A percentile compares a stretch with the other conserved stretches of the same genome.
Evolutionary conservation across 2,888 invertebrate species (phyloP).

Genomic region (Octonoba sinensis): DNA sequence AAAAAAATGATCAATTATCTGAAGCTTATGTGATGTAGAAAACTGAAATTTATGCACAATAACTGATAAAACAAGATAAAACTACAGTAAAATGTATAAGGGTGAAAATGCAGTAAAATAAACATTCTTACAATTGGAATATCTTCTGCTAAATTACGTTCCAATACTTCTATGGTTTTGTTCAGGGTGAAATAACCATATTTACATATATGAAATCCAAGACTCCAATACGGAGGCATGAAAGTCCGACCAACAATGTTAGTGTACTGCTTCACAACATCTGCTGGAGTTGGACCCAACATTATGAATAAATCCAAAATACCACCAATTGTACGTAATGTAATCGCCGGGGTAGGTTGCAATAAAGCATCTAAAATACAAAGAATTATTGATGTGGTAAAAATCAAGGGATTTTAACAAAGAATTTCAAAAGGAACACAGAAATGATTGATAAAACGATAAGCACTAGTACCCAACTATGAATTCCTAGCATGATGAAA

Average conservation of each 20-base stretch:
- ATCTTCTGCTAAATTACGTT: conserved; percentile 79
- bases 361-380: conserved; percentile 73
- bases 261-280: conserved; percentile 72
- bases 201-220: conserved; percentile 75
- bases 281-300: conserved; percentile 74
- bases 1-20: no score
- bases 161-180: conserved; percentile 78
- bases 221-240: conserved; percentile 72
- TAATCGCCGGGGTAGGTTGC: conserved; percentile 73
- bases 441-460: no score
- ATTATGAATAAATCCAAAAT: conserved; percentile 74
- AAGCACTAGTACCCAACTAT: no score
- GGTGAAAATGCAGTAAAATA: not conserved
- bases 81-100: no score
- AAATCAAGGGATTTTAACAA: not conserved
- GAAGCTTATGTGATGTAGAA: no score
- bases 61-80: no score
- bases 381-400: not conserved
- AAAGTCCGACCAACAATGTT: conserved; percentile 68
- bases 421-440: not conserved
- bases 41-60: no score
- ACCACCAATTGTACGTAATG: conserved; percentile 76
- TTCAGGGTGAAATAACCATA: conserved; percentile 78
- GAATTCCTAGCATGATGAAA: no score
- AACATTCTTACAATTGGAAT: conserved; percentile 79